Evolutionary conservation across 2,888 invertebrate genomes (phyloP), one percentile per base, ranked within the genome.

Genomic region (Melikaiella ostensackeni): DNA sequence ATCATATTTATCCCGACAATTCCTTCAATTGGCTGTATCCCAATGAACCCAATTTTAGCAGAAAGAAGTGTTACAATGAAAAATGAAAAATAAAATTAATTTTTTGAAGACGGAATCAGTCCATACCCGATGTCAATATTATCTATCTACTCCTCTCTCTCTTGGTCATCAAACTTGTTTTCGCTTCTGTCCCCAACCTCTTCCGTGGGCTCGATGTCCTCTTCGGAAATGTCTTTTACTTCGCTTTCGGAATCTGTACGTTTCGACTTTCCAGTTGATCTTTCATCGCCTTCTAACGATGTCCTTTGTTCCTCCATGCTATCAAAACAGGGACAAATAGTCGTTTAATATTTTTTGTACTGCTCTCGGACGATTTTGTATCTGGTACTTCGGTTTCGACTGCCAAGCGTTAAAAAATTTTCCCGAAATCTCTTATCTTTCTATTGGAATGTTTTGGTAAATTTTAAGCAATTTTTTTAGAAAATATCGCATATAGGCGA

Each of bases 141-240:
- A 81, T 81, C 77, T 83, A 81, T 84, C 83, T 90, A 91, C 85
- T 91, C 90, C 83, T 91, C 91, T 82, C 91, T 86, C 80, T 91
- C 89, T 84, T 90, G 88, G 77, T 89, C 88, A 57, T 90, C 88
- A 46, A 89, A 88, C 82, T 91, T 89, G 75, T 91, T 90, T 78
- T 90, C 87, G 80, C 87, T 85, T 79, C 90, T 89, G 81, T 92
- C 92, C 77, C 80, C 87, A 66, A 84, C 86, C 35, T 89, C 88
- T 42, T 88, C 88, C 75, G 84, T 86, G 84, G 85, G 87, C 88
- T 85, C 91, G 81, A 92, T 91, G 79, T 93, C 87, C 77, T 78
- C 81, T 75, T 88, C 85, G 35, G 83, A 80, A 61, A 84, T 84
- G 76, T 87, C 87, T 84, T 90, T 88, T 75, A 85, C 84, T 75